A percentile compares a stretch with the other conserved stretches of the same genome.
phyloP scores from a whole-genome alignment of 2,113 vertebrate genomes.

The Elaphurus davidianus region DNA sequence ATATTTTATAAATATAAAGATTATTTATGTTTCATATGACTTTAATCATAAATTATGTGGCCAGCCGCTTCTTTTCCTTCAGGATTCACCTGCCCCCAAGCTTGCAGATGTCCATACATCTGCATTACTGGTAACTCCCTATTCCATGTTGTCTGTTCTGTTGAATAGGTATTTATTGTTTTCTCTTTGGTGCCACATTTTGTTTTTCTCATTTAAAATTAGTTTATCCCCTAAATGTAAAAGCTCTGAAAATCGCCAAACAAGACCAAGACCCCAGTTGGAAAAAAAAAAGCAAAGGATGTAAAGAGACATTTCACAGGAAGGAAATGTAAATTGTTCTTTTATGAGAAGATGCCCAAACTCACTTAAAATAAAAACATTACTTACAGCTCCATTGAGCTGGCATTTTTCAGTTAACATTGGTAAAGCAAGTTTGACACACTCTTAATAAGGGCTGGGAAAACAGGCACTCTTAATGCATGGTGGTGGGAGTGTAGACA shows the following conservation, averaged over 20 bases:
- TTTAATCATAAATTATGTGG: neutral
- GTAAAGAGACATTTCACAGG: neutral
- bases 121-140: neutral
- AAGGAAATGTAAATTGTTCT: neutral
- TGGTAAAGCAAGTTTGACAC: neutral
- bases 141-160: neutral
- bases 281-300: neutral
- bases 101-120: neutral
- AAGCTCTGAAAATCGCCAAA: neutral
- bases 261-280: neutral
- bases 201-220: slow-evolving; percentile 35
- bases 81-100: neutral
- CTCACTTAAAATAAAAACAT: neutral
- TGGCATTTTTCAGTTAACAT: neutral
- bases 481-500: neutral
- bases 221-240: neutral
- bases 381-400: neutral
- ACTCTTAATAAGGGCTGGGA: neutral
- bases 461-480: neutral
- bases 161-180: neutral
- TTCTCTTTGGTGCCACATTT: neutral
- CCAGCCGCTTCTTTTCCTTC: neutral
- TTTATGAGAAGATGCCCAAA: neutral
- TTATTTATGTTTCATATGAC: neutral
- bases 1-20: neutral